A percentile compares a stretch with the other conserved stretches of the same genome.
Evolutionary conservation across 2,888 invertebrate species (phyloP).

Genomic region (Drosophila pseudotakahashii): DNA sequence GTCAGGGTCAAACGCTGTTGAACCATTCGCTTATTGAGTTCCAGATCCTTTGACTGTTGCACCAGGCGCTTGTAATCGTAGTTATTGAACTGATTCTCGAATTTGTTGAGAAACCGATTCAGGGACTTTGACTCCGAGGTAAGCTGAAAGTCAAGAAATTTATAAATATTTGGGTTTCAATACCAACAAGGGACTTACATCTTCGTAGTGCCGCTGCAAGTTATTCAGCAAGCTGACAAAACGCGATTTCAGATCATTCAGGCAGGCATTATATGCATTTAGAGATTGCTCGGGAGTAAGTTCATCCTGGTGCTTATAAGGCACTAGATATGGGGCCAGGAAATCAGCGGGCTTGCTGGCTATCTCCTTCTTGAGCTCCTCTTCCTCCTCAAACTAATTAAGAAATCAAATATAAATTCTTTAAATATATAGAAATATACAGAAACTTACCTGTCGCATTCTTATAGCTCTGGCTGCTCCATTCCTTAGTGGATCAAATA

Average conservation of each 20-base stretch:
- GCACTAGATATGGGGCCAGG: slow-evolving; percentile 86
- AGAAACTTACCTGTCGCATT: slow-evolving; percentile 84
- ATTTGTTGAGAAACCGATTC: slow-evolving; percentile 81
- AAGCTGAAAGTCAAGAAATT: slow-evolving; percentile 53
- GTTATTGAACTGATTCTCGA: slow-evolving; percentile 82
- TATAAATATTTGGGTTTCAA: neutral
- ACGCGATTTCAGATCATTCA: slow-evolving; percentile 88
- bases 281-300: slow-evolving; percentile 76
- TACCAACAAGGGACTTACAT: slow-evolving; percentile 82
- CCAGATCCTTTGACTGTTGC: slow-evolving; percentile 80
- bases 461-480: slow-evolving; percentile 85
- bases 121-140: slow-evolving; percentile 81
- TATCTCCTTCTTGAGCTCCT: slow-evolving; percentile 84
- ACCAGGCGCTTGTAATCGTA: slow-evolving; percentile 81
- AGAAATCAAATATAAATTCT: neutral
- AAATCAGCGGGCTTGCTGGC: slow-evolving; percentile 86
- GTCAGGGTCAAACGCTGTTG: slow-evolving; percentile 82
- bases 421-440: neutral
- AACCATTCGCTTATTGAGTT: slow-evolving; percentile 83
- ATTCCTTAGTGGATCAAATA: slow-evolving; percentile 86
- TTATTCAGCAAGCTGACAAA: slow-evolving; percentile 87
- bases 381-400: slow-evolving; percentile 76
- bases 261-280: slow-evolving; percentile 84
- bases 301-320: slow-evolving; percentile 78
- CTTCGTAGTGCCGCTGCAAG: slow-evolving; percentile 88